Conservation (phyloP, 2,113 vertebrate species). For the Microtus oregoni region DNA sequence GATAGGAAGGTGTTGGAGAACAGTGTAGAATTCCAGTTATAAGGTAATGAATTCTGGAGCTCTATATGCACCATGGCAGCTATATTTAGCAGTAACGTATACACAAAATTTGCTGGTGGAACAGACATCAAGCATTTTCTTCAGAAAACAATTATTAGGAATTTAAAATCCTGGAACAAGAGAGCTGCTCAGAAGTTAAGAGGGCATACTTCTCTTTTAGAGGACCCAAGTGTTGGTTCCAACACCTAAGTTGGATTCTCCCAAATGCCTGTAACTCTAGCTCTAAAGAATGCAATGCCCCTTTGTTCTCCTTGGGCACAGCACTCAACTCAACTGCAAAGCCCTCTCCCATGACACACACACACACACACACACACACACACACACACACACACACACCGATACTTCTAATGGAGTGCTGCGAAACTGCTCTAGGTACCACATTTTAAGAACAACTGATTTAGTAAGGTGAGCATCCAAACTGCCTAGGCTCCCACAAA, state of each 20-base stretch:
- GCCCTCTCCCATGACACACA: accelerated
- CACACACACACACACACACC: too few relatives aligned
- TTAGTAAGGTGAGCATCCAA: too few relatives aligned
- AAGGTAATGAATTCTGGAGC: background rate
- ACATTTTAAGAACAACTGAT: too few relatives aligned
- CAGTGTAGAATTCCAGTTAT: background rate
- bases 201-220: background rate
- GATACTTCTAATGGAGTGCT: too few relatives aligned
- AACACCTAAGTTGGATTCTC: background rate
- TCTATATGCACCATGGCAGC: background rate
- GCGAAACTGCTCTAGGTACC: too few relatives aligned
- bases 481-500: too few relatives aligned
- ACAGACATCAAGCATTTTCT: background rate
- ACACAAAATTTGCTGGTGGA: background rate
- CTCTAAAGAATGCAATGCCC: too few relatives aligned
- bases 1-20: background rate
- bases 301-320: too few relatives aligned
- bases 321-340: background rate
- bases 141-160: background rate
- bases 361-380: background rate
- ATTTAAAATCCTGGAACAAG: background rate
- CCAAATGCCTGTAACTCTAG: background rate
- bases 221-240: background rate
- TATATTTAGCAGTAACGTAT: background rate
- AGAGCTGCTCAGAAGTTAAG: background rate